Evolutionary conservation across 2,113 vertebrate species (phyloP), one percentile per base, ranked within the genome.

Genomic region (Zootoca vivipara): DNA sequence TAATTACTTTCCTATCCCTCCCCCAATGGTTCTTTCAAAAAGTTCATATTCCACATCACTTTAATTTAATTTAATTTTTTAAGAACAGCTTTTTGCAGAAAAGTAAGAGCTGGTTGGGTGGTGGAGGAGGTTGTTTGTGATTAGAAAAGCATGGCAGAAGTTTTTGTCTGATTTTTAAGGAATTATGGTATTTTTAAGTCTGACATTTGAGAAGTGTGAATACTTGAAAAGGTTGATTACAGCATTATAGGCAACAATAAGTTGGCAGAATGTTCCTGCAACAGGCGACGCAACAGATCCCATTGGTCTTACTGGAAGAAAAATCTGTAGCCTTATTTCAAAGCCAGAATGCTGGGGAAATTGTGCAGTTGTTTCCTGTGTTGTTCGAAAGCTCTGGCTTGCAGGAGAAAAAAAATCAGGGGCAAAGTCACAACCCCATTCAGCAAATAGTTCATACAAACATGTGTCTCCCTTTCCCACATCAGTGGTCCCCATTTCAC

Each of bases 181-280:
- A 58, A 58, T 52, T 85, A 74, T 85, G 85, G 30, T 74, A 91
- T 90, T 89, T 38, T 85, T 69, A 91, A 85, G n/a, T 30, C 70
- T 92, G 84, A 89, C 87, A 85, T 52, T 94, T 89, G 58, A 75
- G 73, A 64, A 26, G 83, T 93, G 83, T 72, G 92, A 93, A 93
- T 89, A 79, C 91, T 93, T n/a, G 91, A 85, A 91, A 94, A 94
- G 80, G 88, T 91, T 91, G 20, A 64, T 74, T 75, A 90, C 90
- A 69, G 91, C 83, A 82, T n/a, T 35, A 6, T 26, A 90, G 93
- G 79, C 93, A 24, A 84, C 72, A 78, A 78, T 77, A 89, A 87
- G 92, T 79, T 93, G 93, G 89, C 92, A 89, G 67, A 62, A 69
- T 35, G 89, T 89, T 78, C 5, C 7, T 56, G 62, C 7, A 91